Percentiles rank a stretch among this genome's conserved stretches.
phyloP scores from a whole-genome alignment of 1,140 invertebrate genomes.

The Drosophila pachea region DNA sequence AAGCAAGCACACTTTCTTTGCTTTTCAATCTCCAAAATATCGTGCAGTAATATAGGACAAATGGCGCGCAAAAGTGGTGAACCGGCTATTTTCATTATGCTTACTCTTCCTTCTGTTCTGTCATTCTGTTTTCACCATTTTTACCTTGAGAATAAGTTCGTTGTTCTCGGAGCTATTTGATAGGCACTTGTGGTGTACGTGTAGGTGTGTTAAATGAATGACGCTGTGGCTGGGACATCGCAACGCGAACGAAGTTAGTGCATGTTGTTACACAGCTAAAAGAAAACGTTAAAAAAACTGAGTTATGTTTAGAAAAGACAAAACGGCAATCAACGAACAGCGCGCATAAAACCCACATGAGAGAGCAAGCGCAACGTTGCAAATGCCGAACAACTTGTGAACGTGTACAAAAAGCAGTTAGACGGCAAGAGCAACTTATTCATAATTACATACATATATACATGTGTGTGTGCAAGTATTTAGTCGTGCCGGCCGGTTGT shows the following conservation, averaged over 20 bases:
- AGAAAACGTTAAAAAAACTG: constrained; percentile 58
- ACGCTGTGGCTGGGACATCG: constrained; percentile 65
- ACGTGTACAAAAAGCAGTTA: constrained; percentile 73
- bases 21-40: constrained; percentile 9
- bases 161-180: constrained; percentile 64
- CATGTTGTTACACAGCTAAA: constrained; percentile 65
- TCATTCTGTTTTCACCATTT: constrained; percentile 40
- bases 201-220: constrained; percentile 31
- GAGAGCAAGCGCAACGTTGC: constrained; percentile 53
- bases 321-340: constrained; percentile 33
- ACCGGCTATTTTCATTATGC: constrained; percentile 51
- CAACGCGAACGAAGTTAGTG: constrained; percentile 50
- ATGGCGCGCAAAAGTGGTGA: constrained; percentile 71
- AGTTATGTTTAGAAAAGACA: constrained; percentile 49
- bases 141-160: constrained; percentile 64
- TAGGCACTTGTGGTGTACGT: constrained; percentile 40
- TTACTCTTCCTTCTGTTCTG: constrained; percentile 20
- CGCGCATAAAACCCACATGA: constrained; percentile 36
- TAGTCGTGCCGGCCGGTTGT: constrained; percentile 67
- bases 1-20: background rate
- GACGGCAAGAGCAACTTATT: constrained; percentile 47
- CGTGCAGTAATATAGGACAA: constrained; percentile 43
- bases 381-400: constrained; percentile 67
- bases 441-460: constrained; percentile 19
- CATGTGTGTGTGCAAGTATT: constrained; percentile 25